Percentiles rank a stretch among this genome's conserved stretches.
Evolutionary conservation across 2,113 vertebrate species (phyloP).

Genomic region (Pipa parva): DNA sequence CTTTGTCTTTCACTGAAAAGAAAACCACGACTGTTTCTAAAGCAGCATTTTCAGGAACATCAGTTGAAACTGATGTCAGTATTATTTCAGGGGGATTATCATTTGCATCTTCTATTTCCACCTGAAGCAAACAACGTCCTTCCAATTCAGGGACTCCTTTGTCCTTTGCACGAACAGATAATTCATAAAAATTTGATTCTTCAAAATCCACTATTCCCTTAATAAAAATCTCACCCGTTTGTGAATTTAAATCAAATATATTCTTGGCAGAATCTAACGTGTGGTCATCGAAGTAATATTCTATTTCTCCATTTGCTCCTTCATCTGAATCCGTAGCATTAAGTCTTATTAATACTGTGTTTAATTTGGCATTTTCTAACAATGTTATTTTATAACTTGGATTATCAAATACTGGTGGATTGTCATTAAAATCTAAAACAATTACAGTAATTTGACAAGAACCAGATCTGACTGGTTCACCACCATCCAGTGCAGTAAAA

Average conservation of each 20-base stretch:
- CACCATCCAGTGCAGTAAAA: constrained; percentile 52
- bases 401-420: constrained; percentile 48
- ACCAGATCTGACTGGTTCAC: constrained; percentile 49
- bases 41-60: constrained; percentile 53
- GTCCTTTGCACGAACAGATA: constrained; percentile 58
- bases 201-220: constrained; percentile 59
- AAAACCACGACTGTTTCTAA: constrained; percentile 59
- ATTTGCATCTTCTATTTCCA: constrained; percentile 58
- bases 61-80: constrained; percentile 50
- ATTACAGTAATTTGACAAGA: constrained; percentile 45
- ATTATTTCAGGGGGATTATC: constrained; percentile 64
- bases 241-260: constrained; percentile 65
- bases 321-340: constrained; percentile 70
- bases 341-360: constrained; percentile 52
- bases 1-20: constrained; percentile 60
- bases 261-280: constrained; percentile 57
- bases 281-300: constrained; percentile 65
- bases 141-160: constrained; percentile 55
- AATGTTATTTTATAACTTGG: constrained; percentile 49
- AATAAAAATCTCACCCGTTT: constrained; percentile 66
- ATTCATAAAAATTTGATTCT: constrained; percentile 45
- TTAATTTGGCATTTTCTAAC: constrained; percentile 52
- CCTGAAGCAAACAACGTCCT: constrained; percentile 52
- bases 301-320: constrained; percentile 63
- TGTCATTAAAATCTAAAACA: constrained; percentile 57